Conservation (phyloP, 2,113 vertebrate genomes). For the Perca schrenkii region DNA sequence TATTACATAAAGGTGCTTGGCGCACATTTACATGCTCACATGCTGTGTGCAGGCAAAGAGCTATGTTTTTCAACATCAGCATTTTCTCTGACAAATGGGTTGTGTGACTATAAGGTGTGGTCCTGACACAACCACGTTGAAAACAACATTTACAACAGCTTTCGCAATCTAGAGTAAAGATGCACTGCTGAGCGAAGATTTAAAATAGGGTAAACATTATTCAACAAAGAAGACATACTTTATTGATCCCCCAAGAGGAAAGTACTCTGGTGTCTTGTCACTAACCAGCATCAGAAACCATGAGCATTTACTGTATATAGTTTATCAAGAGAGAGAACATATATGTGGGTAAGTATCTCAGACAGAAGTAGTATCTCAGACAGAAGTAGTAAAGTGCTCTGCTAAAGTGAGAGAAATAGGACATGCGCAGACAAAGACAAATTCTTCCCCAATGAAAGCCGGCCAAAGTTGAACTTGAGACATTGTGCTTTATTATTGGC, state of each 20-base stretch:
- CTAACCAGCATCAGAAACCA: background rate
- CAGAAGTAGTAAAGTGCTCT: background rate
- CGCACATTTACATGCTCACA: slow-evolving; percentile 10
- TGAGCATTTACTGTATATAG: background rate
- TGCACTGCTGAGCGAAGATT: background rate
- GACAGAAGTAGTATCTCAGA: background rate
- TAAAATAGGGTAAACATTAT: background rate
- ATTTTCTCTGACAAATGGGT: slow-evolving; percentile 49
- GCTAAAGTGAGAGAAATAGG: no score
- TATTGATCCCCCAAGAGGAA: no score
- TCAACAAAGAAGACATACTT: background rate
- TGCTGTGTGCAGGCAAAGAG: slow-evolving; percentile 11
- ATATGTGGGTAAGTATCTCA: no score
- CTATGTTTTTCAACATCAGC: slow-evolving; percentile 46
- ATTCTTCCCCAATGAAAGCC: no score
- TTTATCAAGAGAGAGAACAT: background rate
- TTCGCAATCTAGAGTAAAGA: background rate
- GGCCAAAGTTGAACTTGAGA: no score
- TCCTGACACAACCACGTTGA: background rate
- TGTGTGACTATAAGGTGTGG: slow-evolving; percentile 22
- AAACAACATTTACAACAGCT: slow-evolving; percentile 24
- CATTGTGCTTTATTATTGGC: no score
- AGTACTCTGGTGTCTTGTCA: no score
- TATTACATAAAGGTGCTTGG: slow-evolving; percentile 47
- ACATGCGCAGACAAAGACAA: no score